Evolutionary conservation across 1,140 invertebrate genomes (phyloP), one percentile per base, ranked within the genome.

Genomic region (Heliconius melpomene): DNA sequence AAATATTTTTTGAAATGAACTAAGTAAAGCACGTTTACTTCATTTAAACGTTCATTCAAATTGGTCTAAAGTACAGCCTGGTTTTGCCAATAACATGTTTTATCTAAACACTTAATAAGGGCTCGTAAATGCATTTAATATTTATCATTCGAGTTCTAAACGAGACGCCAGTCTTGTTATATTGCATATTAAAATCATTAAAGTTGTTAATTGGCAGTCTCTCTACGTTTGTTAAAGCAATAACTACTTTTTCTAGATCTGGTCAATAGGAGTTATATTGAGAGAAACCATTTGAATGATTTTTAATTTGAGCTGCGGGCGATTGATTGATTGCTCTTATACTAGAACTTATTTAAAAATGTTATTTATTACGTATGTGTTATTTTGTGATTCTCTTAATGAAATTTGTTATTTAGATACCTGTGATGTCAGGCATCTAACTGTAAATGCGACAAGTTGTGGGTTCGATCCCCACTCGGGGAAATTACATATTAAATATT

Each of bases 141-240:
- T 84, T 84, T 82, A 84, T 80, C 77, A 81, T 78, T 78, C 72
- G 74, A 81, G 74, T 73, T 79, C 78, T 78, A 57, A 82, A 82
- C 79, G 79, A 77, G 82, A 79, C 77, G 76, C 60, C 76, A 77
- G 75, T 77, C 79, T 74, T 75, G 72, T 79, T 82, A 78, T 84
- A 84, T 66, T 78, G 81, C 78, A 82, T 79, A 84, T 84, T 84
- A 79, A 84, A 84, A 82, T 84, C 80, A 79, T 84, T 84, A 79
- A 80, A 80, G 74, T 82, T 60, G 79, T 78, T 79, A 84, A 84
- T 84, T 84, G 80, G 52, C 75, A 72, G 77, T 36, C 54, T 77
- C 54, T 77, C 50, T 74, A 77, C 78, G 78, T 84, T 81, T 60
- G 76, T 76, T 84, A 82, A 84, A 80, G 82, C 52, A 86, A 66